Percentiles rank a stretch among this genome's conserved stretches.
Evolutionary conservation across 2,797 vertebrate species (phyloP).

Genomic region (Danio tinwini): DNA sequence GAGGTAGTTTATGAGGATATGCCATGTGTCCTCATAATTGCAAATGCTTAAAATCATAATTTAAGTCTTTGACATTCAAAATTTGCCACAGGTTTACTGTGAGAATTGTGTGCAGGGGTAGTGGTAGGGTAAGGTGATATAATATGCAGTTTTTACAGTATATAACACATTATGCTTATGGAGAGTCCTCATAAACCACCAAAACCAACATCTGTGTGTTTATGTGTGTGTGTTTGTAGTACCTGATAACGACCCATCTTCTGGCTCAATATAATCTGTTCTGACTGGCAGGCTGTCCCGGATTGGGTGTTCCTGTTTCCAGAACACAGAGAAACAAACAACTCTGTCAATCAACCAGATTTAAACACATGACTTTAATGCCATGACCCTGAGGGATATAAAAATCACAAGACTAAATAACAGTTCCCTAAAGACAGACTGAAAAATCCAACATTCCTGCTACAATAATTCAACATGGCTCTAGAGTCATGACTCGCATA

Average conservation of each 20-base stretch:
- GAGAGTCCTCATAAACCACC: no score
- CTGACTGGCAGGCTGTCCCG: slow-evolving; percentile 75
- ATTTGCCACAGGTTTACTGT: no score
- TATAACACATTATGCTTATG: no score
- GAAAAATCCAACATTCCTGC: slow-evolving; percentile 24
- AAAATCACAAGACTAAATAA: slow-evolving; percentile 42
- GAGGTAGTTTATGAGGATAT: no score
- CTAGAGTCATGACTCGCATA: slow-evolving; percentile 45
- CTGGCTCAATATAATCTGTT: slow-evolving; percentile 69
- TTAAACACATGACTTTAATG: slow-evolving; percentile 20
- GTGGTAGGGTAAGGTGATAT: no score
- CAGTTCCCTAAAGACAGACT: slow-evolving; percentile 28
- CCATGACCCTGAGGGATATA: slow-evolving; percentile 22
- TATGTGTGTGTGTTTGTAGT: slow-evolving; percentile 58
- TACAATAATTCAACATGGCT: slow-evolving; percentile 9
- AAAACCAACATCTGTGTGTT: no score
- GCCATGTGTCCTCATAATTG: no score
- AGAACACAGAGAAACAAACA: slow-evolving; percentile 46
- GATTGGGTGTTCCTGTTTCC: slow-evolving; percentile 71
- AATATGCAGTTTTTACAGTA: no score
- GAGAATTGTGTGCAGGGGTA: no score
- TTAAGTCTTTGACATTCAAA: no score
- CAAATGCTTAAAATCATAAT: no score
- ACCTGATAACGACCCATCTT: slow-evolving; percentile 80
- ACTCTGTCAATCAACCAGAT: slow-evolving; percentile 38